A percentile compares a stretch with the other conserved stretches of the same genome.
phyloP scores from a whole-genome alignment of 2,888 invertebrate species.

The Rambutsinella grinnellia region DNA sequence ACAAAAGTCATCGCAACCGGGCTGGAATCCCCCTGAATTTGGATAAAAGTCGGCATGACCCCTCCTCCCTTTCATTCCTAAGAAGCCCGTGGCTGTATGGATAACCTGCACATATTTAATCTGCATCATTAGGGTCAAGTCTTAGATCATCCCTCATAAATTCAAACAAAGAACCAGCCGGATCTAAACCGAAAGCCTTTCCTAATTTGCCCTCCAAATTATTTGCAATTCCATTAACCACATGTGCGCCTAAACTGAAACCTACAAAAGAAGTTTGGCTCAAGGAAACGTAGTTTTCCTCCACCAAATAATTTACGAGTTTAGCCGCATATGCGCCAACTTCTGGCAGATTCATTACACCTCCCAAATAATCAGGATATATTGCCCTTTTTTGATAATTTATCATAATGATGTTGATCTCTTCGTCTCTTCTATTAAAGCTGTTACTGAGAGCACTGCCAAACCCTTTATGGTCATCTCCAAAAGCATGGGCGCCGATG shows the following conservation, averaged over 20 bases:
- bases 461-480: constrained; percentile 42
- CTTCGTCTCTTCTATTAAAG: constrained; percentile 74
- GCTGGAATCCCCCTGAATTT: constrained; percentile 58
- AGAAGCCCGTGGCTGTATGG: constrained; percentile 72
- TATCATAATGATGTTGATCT: constrained; percentile 74
- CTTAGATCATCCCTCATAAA: constrained; percentile 68
- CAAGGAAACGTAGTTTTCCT: constrained; percentile 72
- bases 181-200: neutral
- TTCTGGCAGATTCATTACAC: constrained; percentile 74
- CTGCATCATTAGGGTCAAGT: constrained; percentile 77
- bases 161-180: neutral
- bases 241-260: constrained; percentile 77
- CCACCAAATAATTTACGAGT: constrained; percentile 75
- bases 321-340: constrained; percentile 75
- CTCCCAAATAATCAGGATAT: constrained; percentile 76
- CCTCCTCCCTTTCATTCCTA: constrained; percentile 74
- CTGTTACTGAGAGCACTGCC: constrained; percentile 67
- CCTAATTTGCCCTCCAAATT: no score
- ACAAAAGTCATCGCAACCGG: constrained; percentile 52
- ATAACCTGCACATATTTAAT: constrained; percentile 79
- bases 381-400: constrained; percentile 75
- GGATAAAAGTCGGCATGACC: constrained; percentile 47
- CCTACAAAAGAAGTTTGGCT: constrained; percentile 75
- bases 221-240: constrained; percentile 76
- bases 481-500: constrained; percentile 62